A percentile compares a stretch with the other conserved stretches of the same genome.
Evolutionary conservation across 2,113 vertebrate genomes (phyloP).

Genomic region (Proterorhinus semilunaris): DNA sequence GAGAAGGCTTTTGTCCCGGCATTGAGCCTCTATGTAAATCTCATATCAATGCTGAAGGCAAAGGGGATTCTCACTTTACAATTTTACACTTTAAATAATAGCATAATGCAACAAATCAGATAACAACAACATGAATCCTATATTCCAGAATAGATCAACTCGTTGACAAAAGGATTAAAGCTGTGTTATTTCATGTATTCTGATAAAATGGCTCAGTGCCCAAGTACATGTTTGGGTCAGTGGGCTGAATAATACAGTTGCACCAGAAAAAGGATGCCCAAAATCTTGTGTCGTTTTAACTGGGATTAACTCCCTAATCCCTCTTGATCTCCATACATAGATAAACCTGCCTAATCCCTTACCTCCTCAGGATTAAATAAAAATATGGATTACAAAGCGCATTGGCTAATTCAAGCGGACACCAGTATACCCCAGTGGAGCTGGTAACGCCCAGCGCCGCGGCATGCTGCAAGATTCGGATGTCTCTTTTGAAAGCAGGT

Average conservation of each 20-base stretch:
- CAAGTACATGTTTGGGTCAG: slow-evolving; percentile 46
- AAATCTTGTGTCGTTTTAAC: slow-evolving; percentile 55
- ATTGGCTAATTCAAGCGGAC: slow-evolving; percentile 47
- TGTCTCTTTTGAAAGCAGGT: slow-evolving; percentile 25
- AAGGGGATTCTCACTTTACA: slow-evolving; percentile 20
- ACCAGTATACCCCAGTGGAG: slow-evolving; percentile 12
- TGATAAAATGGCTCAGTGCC: slow-evolving; percentile 47
- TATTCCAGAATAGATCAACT: slow-evolving; percentile 7
- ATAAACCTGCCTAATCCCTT: slow-evolving; percentile 65
- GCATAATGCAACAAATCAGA: not conserved
- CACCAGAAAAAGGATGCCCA: slow-evolving; percentile 56
- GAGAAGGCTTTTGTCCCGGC: not conserved
- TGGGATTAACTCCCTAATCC: slow-evolving; percentile 68
- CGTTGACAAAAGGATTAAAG: slow-evolving; percentile 18
- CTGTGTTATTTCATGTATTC: slow-evolving; percentile 19
- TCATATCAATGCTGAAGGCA: not conserved
- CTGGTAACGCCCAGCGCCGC: not conserved
- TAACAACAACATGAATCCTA: not conserved
- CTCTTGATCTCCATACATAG: slow-evolving; percentile 60
- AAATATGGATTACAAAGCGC: slow-evolving; percentile 39
- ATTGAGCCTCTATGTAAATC: not conserved
- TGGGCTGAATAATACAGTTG: slow-evolving; percentile 40
- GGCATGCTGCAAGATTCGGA: not conserved
- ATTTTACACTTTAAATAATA: slow-evolving; percentile 42
- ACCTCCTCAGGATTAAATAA: slow-evolving; percentile 53